Evolutionary conservation across 2,113 vertebrate species (phyloP).

Genomic region (Perccottus glenii): DNA sequence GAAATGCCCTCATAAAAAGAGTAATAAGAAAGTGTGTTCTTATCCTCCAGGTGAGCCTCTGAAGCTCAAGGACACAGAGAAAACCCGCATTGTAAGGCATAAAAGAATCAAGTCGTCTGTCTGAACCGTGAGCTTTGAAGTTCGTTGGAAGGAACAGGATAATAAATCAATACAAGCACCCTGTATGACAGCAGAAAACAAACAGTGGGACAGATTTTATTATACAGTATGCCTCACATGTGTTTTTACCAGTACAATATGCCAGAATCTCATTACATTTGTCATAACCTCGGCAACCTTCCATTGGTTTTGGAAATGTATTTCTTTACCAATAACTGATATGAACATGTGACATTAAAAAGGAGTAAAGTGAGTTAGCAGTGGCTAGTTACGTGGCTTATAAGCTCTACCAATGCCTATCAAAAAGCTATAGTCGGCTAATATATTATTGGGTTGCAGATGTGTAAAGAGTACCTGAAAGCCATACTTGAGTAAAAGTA

Average conservation of each 20-base stretch:
- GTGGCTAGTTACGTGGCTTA: no score
- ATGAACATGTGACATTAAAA: background rate
- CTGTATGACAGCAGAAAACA: constrained; percentile 39
- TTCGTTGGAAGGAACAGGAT: constrained; percentile 19
- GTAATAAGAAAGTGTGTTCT: constrained; percentile 25
- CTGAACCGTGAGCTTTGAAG: constrained; percentile 33
- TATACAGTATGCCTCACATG: constrained; percentile 25
- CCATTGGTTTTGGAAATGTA: background rate
- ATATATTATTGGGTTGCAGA: no score
- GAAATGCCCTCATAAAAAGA: constrained; percentile 19
- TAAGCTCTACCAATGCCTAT: no score
- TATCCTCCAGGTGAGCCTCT: constrained; percentile 14
- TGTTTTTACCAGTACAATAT: constrained; percentile 11
- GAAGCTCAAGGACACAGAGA: constrained; percentile 19
- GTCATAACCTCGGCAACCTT: background rate
- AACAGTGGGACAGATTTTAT: constrained; percentile 31
- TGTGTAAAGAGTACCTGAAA: no score
- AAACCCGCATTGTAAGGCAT: constrained; percentile 3
- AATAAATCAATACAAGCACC: constrained; percentile 34
- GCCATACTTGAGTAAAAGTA: no score
- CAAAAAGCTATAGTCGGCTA: no score
- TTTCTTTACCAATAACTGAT: background rate
- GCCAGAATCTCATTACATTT: constrained; percentile 20
- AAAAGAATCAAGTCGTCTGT: constrained; percentile 26
- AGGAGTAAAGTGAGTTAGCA: no score